Percentiles rank a stretch among this genome's conserved stretches.
phyloP scores from a whole-genome alignment of 2,113 vertebrate species.

The Craseonycteris thonglongyai region DNA sequence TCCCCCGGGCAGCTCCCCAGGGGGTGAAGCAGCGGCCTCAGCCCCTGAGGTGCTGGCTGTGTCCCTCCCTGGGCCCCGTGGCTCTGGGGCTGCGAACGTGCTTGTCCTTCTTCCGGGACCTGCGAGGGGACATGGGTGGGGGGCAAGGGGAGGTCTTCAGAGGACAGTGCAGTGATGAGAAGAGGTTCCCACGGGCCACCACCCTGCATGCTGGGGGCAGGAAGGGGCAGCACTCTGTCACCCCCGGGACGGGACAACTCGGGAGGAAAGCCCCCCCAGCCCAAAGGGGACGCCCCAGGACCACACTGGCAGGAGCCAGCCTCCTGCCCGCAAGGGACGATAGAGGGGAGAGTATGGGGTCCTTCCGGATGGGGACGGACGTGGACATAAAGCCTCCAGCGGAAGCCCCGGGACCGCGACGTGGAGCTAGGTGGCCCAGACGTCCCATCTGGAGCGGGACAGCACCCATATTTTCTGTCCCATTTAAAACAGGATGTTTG shows the following conservation, averaged over 20 bases:
- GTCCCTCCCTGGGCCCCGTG: constrained; percentile 26
- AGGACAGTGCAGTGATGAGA: not conserved
- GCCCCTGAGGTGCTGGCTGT: not conserved
- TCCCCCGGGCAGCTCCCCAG: not conserved
- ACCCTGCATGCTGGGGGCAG: too few species aligned
- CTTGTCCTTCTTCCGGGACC: constrained; percentile 65
- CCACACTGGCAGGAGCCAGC: too few species aligned
- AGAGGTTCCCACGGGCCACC: not conserved
- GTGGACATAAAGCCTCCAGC: not conserved
- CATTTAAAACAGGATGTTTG: too few species aligned
- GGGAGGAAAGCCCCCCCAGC: not conserved
- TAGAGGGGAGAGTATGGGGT: not conserved
- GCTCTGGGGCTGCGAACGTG: not conserved
- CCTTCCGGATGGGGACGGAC: too few species aligned
- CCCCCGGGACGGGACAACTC: not conserved
- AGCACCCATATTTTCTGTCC: too few species aligned
- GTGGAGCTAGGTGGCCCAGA: too few species aligned
- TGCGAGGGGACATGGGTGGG: not conserved
- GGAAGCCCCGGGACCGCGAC: too few species aligned
- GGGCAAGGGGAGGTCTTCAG: not conserved
- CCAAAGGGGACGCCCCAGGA: not conserved
- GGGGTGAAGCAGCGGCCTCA: not conserved
- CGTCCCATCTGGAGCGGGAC: too few species aligned
- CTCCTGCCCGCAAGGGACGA: not conserved
- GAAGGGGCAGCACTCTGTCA: not conserved